A percentile compares a stretch with the other conserved stretches of the same genome.
Evolutionary conservation across 2,797 vertebrate genomes (phyloP).

Genomic region (Salarias fasciatus): DNA sequence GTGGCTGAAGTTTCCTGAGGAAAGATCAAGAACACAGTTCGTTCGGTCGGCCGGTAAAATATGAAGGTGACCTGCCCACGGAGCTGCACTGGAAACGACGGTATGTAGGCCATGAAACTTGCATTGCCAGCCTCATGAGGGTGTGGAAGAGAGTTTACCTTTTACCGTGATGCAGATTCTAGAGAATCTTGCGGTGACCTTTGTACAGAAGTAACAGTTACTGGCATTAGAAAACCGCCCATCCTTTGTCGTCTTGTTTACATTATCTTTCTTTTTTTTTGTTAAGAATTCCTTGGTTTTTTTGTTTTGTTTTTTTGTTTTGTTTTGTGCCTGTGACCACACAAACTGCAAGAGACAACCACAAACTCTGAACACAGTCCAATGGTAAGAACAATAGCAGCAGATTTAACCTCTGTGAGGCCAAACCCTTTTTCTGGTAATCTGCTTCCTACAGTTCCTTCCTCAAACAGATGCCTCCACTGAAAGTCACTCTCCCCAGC

Average conservation of each 20-base stretch:
- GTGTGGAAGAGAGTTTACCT: constrained; percentile 29
- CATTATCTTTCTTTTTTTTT: background rate
- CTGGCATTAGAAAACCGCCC: constrained; percentile 8
- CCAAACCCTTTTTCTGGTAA: constrained; percentile 74
- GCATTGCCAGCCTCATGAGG: constrained; percentile 33
- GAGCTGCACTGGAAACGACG: constrained; percentile 49
- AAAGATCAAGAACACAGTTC: constrained; percentile 59
- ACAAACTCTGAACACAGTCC: constrained; percentile 60
- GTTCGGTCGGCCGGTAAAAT: constrained; percentile 56
- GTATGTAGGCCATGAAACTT: constrained; percentile 28
- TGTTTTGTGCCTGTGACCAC: constrained; percentile 52
- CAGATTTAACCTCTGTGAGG: constrained; percentile 69
- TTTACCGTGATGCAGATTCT: constrained; percentile 14
- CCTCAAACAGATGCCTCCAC: constrained; percentile 66
- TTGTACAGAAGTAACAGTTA: constrained; percentile 31
- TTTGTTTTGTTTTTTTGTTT: constrained; percentile 25
- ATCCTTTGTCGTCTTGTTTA: background rate
- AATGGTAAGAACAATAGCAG: constrained; percentile 76
- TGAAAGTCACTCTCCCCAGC: constrained; percentile 42
- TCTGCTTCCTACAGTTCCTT: constrained; percentile 84
- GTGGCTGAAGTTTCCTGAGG: constrained; percentile 83
- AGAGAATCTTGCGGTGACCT: constrained; percentile 18
- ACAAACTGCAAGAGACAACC: constrained; percentile 51
- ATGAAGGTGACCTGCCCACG: constrained; percentile 35
- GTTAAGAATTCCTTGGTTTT: constrained; percentile 15